These are phyloP conservation scores for Chelidonichthys spinosus DNA, from an alignment of 2,797 vertebrate genomes.

Conservation along the genomic window DNA sequence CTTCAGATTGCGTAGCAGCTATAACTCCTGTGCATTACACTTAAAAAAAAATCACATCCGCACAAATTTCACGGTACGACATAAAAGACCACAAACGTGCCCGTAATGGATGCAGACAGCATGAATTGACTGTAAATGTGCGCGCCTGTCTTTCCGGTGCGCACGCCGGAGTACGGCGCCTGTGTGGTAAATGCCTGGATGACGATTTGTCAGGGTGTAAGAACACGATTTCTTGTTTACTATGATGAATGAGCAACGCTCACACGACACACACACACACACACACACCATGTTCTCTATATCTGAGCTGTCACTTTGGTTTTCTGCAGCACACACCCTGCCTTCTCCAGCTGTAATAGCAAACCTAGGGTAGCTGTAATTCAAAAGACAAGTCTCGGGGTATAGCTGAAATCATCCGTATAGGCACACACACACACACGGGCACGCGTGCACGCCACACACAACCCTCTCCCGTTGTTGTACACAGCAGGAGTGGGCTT, in stretches of 20 bases:
- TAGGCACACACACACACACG: constrained; percentile 43
- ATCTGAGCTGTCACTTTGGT: constrained; percentile 78
- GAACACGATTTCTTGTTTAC: constrained; percentile 81
- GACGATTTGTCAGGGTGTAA: constrained; percentile 80
- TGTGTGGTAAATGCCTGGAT: constrained; percentile 78
- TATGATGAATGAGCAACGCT: constrained; percentile 83
- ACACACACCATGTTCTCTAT: constrained; percentile 71
- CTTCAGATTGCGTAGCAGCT: constrained; percentile 18
- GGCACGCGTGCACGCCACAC: constrained; percentile 31
- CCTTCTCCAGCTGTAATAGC: constrained; percentile 67
- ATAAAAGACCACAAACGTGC: constrained; percentile 59
- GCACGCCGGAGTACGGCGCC: constrained; percentile 49
- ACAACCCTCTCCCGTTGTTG: constrained; percentile 55
- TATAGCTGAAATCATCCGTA: constrained; percentile 57
- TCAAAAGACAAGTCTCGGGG: constrained; percentile 51
- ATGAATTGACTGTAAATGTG: constrained; percentile 64
- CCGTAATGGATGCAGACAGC: constrained; percentile 65
- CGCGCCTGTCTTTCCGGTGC: constrained; percentile 51
- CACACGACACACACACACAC: constrained; percentile 52
- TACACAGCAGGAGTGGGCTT: constrained; percentile 62
- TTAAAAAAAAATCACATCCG: constrained; percentile 46
- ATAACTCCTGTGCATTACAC: constrained; percentile 15
- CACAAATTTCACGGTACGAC: constrained; percentile 57
- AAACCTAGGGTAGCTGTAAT: constrained; percentile 59
- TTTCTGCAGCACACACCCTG: constrained; percentile 66